Percentiles rank a stretch among this genome's conserved stretches.
phyloP scores from a whole-genome alignment of 2,797 vertebrate genomes.

The Peromyscus attwateri region DNA sequence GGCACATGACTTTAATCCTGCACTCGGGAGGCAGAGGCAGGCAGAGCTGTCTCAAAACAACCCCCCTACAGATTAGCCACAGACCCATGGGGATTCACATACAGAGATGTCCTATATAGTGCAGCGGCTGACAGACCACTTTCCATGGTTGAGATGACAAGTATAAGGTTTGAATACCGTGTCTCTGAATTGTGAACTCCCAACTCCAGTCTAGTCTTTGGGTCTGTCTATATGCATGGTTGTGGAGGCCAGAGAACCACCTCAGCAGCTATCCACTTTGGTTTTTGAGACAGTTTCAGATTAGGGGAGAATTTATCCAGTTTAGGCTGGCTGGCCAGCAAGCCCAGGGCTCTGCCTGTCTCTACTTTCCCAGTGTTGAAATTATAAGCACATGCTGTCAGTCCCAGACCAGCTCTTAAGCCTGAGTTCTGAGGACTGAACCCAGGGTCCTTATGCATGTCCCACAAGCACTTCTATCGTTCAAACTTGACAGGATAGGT shows the following conservation, averaged over 20 bases:
- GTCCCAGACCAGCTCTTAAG: background rate
- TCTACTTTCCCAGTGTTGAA: background rate
- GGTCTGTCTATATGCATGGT: background rate
- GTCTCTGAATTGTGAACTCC: background rate
- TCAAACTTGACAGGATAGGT: background rate
- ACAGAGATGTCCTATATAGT: background rate
- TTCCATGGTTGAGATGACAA: background rate
- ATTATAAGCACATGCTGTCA: background rate
- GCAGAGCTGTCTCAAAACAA: background rate
- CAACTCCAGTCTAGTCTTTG: background rate
- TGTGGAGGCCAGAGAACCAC: background rate
- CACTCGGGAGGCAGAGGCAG: background rate
- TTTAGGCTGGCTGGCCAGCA: background rate
- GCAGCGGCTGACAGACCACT: background rate
- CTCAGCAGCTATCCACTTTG: background rate
- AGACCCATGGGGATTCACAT: background rate
- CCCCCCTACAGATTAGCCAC: background rate
- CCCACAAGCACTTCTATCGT: background rate
- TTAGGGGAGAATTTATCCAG: background rate
- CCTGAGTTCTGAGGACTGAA: background rate
- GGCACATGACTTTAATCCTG: background rate
- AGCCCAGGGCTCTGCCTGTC: background rate
- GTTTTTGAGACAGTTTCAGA: background rate
- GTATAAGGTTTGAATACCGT: no score
- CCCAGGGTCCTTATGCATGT: background rate